These are phyloP conservation scores for Alcis repandata DNA, from an alignment of 2,888 invertebrate species.

Conservation along the genomic window DNA sequence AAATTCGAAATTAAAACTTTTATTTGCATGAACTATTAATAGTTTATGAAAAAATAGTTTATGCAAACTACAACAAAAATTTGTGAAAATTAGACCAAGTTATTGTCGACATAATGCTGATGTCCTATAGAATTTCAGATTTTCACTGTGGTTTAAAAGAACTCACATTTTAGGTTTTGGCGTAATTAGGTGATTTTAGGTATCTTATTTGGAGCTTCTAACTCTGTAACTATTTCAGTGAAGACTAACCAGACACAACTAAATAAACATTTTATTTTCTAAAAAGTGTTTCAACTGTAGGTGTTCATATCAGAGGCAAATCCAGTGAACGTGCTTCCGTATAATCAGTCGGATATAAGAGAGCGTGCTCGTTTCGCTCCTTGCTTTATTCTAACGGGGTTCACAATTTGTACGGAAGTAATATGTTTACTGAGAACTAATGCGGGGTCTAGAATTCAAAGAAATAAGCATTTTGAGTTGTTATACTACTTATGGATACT, in stretches of 20 bases:
- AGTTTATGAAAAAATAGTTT: too few species aligned
- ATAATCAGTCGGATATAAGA: slow-evolving; percentile 80
- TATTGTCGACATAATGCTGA: too few species aligned
- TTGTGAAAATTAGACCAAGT: too few species aligned
- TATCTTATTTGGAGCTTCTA: neutral
- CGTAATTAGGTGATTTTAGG: too few species aligned
- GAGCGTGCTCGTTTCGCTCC: slow-evolving; percentile 74
- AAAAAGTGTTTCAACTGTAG: slow-evolving; percentile 53
- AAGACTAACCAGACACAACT: neutral
- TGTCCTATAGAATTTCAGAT: too few species aligned
- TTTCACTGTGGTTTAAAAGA: too few species aligned
- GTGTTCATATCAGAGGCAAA: slow-evolving; percentile 66
- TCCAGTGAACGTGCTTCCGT: slow-evolving; percentile 80
- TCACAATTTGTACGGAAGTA: slow-evolving; percentile 25
- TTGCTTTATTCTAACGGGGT: slow-evolving; percentile 41
- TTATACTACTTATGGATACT: too few species aligned
- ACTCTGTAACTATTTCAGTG: neutral
- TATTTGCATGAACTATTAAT: too few species aligned
- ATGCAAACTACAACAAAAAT: too few species aligned
- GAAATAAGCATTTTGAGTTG: neutral
- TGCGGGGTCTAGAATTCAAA: neutral
- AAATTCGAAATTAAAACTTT: too few species aligned
- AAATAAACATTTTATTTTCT: slow-evolving; percentile 3
- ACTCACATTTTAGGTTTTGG: too few species aligned
- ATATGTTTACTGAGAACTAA: slow-evolving; percentile 5